Percentiles rank a stretch among this genome's conserved stretches.
phyloP scores from a whole-genome alignment of 1,140 invertebrate species.

The Trachymyrmex cornetzi region DNA sequence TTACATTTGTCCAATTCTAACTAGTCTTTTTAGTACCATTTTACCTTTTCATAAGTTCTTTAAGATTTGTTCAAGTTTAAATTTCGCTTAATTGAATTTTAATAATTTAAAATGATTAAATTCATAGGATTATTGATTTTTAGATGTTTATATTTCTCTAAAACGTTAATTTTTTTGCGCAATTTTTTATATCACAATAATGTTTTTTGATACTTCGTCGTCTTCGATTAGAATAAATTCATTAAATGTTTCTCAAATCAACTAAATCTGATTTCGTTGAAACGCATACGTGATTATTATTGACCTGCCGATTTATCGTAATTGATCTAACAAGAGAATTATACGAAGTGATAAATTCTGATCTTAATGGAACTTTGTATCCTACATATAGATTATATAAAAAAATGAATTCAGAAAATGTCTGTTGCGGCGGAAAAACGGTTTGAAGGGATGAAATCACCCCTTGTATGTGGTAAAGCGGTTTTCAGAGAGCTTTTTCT shows the following conservation, averaged over 20 bases:
- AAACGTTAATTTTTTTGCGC: background rate
- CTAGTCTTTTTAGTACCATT: conserved; percentile 36
- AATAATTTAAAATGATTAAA: background rate
- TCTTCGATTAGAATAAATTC: background rate
- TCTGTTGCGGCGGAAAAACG: no score
- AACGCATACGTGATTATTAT: background rate
- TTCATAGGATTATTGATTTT: background rate
- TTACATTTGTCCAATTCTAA: conserved; percentile 33
- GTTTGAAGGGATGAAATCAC: no score
- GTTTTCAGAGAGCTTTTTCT: no score
- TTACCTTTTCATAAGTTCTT: conserved; percentile 4
- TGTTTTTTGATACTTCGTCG: background rate
- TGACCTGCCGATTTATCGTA: background rate
- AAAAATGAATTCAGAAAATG: no score
- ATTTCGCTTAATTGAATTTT: background rate
- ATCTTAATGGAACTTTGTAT: no score
- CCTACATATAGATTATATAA: no score
- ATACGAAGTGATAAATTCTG: no score
- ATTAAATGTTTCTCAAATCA: background rate
- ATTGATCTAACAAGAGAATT: background rate
- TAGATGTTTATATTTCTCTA: background rate
- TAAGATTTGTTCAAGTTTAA: background rate
- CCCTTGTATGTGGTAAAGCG: no score
- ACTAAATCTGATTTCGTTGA: background rate
- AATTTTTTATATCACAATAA: background rate